Evolutionary conservation across 2,888 invertebrate species (phyloP).

Genomic region (Macropis europaea): DNA sequence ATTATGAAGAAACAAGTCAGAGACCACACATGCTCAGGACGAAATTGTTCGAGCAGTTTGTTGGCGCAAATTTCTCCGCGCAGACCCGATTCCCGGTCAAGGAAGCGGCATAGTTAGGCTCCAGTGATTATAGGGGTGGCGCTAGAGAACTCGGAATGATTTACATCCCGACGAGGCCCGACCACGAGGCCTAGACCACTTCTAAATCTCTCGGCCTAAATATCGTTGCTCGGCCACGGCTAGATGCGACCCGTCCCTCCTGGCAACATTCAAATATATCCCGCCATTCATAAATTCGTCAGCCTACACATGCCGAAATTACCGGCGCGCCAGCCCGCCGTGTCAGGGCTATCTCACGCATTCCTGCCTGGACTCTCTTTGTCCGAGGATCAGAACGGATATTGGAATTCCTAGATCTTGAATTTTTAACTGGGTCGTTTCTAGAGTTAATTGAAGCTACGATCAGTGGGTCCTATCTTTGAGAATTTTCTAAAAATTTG

Average conservation of each 20-base stretch:
- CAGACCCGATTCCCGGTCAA: slow-evolving; percentile 45
- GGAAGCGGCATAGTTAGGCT: slow-evolving; percentile 60
- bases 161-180: slow-evolving; percentile 72
- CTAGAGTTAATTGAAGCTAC: background rate
- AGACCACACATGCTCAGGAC: slow-evolving; percentile 38
- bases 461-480: too few species aligned
- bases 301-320: slow-evolving; percentile 71
- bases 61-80: slow-evolving; percentile 50
- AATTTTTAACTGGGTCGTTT: too few species aligned
- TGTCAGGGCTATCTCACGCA: slow-evolving; percentile 49
- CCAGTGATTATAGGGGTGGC: slow-evolving; percentile 79
- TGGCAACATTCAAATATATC: slow-evolving; percentile 79
- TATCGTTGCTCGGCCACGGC: slow-evolving; percentile 63
- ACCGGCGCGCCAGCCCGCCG: slow-evolving; percentile 44
- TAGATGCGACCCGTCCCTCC: slow-evolving; percentile 78
- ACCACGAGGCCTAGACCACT: slow-evolving; percentile 66
- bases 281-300: slow-evolving; percentile 79
- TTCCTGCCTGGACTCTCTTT: background rate
- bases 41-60: slow-evolving; percentile 31
- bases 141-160: slow-evolving; percentile 76
- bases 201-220: slow-evolving; percentile 74
- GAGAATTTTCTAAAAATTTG: too few species aligned
- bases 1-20: too few species aligned
- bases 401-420: too few species aligned
- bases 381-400: background rate